Evolutionary conservation across 2,888 invertebrate genomes (phyloP).

Genomic region (Leptodirus hochenwartii): DNA sequence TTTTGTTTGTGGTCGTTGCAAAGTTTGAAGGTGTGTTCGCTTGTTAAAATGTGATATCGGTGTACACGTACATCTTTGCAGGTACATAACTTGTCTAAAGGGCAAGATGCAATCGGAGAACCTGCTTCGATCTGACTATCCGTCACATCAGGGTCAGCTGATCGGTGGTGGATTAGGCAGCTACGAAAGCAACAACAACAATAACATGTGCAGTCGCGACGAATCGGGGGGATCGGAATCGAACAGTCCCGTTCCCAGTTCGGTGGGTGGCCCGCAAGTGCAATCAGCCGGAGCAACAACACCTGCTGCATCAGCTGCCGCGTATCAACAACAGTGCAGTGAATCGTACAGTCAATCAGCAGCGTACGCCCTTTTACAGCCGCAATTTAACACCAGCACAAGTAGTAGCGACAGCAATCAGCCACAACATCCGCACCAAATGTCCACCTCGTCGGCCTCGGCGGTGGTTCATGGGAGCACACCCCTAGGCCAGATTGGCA

Average conservation of each 20-base stretch:
- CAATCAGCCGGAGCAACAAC: not conserved
- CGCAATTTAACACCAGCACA: not conserved
- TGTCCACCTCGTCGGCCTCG: not conserved
- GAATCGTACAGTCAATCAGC: conserved; percentile 7
- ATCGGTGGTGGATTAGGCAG: conserved; percentile 16
- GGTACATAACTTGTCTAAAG: conserved; percentile 82
- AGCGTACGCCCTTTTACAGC: conserved; percentile 10
- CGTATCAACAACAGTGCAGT: conserved; percentile 6
- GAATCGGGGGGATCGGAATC: conserved; percentile 29
- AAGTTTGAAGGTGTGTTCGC: no score
- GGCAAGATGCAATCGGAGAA: conserved; percentile 84
- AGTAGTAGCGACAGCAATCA: conserved; percentile 6
- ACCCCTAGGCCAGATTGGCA: conserved; percentile 34
- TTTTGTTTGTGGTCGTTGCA: no score
- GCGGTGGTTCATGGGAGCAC: conserved; percentile 63
- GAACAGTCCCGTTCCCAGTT: conserved; percentile 29
- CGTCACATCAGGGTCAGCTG: no score
- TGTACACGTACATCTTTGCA: no score
- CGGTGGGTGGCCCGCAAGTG: conserved; percentile 25
- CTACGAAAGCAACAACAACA: conserved; percentile 28
- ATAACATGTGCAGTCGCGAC: conserved; percentile 27
- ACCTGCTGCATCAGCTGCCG: not conserved
- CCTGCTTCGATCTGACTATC: conserved; percentile 61
- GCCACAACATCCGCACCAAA: not conserved
- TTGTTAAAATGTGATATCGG: no score